phyloP scores from a whole-genome alignment of 2,888 invertebrate species.

The Sphaerophoria rueppellii region DNA sequence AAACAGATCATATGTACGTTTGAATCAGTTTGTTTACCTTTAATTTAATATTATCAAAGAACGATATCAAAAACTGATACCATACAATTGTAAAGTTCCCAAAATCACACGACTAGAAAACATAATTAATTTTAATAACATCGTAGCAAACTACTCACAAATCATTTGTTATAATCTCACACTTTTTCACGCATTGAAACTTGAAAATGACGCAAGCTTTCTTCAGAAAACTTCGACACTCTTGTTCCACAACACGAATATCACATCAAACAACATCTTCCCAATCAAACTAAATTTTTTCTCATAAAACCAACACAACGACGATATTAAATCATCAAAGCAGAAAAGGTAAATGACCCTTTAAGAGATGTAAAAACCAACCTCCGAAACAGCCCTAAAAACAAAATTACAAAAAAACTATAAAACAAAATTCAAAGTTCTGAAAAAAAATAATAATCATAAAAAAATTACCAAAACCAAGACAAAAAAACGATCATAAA shows the following conservation, averaged over 20 bases:
- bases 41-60: no score
- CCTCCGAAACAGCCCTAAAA: not conserved
- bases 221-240: not conserved
- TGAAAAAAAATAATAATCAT: not conserved
- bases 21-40: no score
- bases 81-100: no score
- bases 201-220: not conserved
- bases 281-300: not conserved
- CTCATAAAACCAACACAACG: not conserved
- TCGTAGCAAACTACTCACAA: no score
- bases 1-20: no score
- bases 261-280: not conserved
- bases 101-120: no score
- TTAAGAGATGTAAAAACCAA: not conserved
- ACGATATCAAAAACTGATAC: no score
- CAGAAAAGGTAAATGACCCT: not conserved
- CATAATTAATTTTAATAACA: no score
- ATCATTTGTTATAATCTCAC: no score
- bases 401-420: not conserved
- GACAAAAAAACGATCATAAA: constrained; percentile 1
- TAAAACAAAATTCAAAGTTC: not conserved
- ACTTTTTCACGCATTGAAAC: no score
- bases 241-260: not conserved
- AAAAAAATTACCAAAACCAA: constrained; percentile 8
- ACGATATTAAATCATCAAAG: not conserved